Evolutionary conservation across 2,113 vertebrate genomes (phyloP).

Genomic region (Eptesicus fuscus): DNA sequence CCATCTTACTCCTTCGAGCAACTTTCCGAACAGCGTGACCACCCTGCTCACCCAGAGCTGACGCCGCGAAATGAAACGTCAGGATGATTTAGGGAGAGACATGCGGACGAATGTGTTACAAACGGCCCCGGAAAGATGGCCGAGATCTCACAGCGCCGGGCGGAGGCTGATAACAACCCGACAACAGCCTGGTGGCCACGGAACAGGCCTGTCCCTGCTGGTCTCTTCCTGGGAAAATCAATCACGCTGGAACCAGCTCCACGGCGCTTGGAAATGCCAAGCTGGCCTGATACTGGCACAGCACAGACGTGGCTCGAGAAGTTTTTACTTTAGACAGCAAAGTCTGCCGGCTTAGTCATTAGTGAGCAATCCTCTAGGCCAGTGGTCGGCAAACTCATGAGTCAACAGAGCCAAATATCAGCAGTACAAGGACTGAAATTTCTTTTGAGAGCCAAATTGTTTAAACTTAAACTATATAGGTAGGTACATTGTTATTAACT

Average conservation of each 20-base stretch:
- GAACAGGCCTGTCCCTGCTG: constrained; percentile 42
- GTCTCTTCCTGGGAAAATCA: constrained; percentile 56
- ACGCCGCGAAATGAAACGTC: constrained; percentile 50
- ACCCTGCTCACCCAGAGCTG: not conserved
- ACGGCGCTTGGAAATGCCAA: constrained; percentile 57
- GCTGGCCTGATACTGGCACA: constrained; percentile 23
- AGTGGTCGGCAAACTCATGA: too few relatives aligned
- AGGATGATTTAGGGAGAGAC: constrained; percentile 53
- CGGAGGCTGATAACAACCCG: constrained; percentile 41
- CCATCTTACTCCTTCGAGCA: not conserved
- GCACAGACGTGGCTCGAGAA: constrained; percentile 34
- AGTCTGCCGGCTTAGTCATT: not conserved
- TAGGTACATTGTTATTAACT: too few relatives aligned
- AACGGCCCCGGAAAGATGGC: not conserved
- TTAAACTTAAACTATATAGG: too few relatives aligned
- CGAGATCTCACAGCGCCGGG: constrained; percentile 26
- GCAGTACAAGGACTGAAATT: too few relatives aligned
- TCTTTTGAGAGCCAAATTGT: too few relatives aligned
- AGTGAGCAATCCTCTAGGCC: not conserved
- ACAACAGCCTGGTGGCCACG: constrained; percentile 26
- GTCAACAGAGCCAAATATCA: too few relatives aligned
- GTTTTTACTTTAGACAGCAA: not conserved
- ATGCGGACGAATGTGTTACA: constrained; percentile 47
- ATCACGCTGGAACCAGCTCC: constrained; percentile 56
- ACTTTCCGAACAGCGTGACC: not conserved